Evolutionary conservation across 1,140 invertebrate species (phyloP).

Genomic region (Parasteatoda tepidariorum): DNA sequence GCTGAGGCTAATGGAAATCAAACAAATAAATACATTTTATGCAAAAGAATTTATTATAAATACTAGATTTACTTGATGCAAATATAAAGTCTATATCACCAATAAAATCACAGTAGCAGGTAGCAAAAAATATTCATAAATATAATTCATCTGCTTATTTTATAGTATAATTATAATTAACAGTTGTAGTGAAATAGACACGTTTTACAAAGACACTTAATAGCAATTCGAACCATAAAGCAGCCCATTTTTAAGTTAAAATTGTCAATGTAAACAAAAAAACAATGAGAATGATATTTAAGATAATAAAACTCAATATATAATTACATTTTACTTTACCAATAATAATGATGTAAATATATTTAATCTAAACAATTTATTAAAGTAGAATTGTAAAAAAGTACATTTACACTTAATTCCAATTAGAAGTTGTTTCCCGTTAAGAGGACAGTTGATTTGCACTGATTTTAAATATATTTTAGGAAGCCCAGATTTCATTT

Average conservation of each 20-base stretch:
- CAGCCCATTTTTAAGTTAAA: neutral
- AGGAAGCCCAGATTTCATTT: too few relatives aligned
- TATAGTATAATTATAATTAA: neutral
- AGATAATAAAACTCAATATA: too few relatives aligned
- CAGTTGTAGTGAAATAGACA: neutral
- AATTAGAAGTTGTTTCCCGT: too few relatives aligned
- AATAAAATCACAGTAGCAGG: slow-evolving; percentile 52
- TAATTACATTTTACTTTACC: too few relatives aligned
- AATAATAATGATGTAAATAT: too few relatives aligned
- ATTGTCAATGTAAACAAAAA: too few relatives aligned
- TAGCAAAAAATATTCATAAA: slow-evolving; percentile 53
- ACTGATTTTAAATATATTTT: too few relatives aligned
- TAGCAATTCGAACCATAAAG: slow-evolving; percentile 2
- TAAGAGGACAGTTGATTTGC: too few relatives aligned
- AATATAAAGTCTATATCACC: slow-evolving; percentile 45
- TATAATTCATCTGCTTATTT: slow-evolving; percentile 28
- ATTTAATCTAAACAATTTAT: too few relatives aligned
- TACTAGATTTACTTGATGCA: slow-evolving; percentile 3
- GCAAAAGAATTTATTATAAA: neutral
- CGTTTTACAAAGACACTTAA: neutral
- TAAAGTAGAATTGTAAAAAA: too few relatives aligned
- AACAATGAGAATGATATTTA: too few relatives aligned
- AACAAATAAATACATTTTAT: neutral
- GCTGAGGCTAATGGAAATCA: neutral
- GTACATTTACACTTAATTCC: too few relatives aligned